Conservation (phyloP, 2,797 vertebrate species). For the Enoplosus armatus region DNA sequence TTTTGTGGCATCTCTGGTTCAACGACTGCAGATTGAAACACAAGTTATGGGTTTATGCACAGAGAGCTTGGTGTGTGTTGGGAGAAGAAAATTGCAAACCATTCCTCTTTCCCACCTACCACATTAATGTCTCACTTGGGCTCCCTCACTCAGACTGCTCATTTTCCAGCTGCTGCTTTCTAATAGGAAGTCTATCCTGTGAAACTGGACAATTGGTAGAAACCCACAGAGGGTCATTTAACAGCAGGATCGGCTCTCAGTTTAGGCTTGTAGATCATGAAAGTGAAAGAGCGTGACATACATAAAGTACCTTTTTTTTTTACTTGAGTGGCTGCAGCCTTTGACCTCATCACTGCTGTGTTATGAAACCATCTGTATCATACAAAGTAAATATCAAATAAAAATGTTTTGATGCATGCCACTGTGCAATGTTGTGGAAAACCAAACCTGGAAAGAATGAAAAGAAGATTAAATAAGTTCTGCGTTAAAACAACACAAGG, state of each 20-base stretch:
- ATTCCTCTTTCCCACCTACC: conserved; percentile 64
- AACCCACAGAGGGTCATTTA: conserved; percentile 58
- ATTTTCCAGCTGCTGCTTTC: conserved; percentile 83
- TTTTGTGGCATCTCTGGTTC: conserved; percentile 35
- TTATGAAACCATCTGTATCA: conserved; percentile 29
- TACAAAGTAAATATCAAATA: not conserved
- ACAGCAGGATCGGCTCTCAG: conserved; percentile 37
- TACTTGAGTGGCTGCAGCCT: conserved; percentile 1
- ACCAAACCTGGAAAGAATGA: not conserved
- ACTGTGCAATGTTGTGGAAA: not conserved
- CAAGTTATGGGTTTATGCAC: conserved; percentile 8
- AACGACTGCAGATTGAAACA: conserved; percentile 38
- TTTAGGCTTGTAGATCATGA: conserved; percentile 44
- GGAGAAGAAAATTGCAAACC: conserved; percentile 70
- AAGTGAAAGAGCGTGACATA: conserved; percentile 38
- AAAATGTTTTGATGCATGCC: not conserved
- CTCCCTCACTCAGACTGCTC: conserved; percentile 74
- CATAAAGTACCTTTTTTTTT: conserved; percentile 9
- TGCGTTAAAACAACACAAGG: not conserved
- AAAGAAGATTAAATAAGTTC: not conserved
- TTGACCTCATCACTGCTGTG: conserved; percentile 11
- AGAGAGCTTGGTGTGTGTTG: conserved; percentile 4
- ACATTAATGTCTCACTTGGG: conserved; percentile 78
- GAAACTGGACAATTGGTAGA: conserved; percentile 69
- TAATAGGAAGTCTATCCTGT: conserved; percentile 73